Percentiles rank a stretch among this genome's conserved stretches.
Conservation (phyloP, 2,113 vertebrate genomes). For the Aramus guarauna region DNA sequence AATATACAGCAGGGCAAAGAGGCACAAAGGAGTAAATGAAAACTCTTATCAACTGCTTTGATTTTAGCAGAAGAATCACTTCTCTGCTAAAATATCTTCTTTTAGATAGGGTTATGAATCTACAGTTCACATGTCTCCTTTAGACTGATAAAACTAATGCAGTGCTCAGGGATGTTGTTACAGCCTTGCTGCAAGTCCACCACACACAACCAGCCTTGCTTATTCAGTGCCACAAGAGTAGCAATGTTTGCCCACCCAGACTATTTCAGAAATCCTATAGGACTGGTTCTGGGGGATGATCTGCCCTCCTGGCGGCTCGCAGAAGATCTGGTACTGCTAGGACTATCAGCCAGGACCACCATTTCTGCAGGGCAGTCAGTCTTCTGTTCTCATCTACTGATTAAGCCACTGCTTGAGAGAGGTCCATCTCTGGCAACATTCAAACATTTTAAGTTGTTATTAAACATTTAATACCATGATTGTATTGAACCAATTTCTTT, state of each 20-base stretch:
- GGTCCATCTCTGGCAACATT: neutral
- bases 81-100: neutral
- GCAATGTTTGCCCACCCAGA: neutral
- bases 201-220: neutral
- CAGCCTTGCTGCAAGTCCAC: neutral
- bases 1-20: neutral
- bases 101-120: neutral
- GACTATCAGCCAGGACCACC: neutral
- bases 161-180: neutral
- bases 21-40: conserved; percentile 22
- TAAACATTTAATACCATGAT: neutral
- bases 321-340: neutral
- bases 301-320: neutral
- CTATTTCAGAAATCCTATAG: neutral
- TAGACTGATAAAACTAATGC: neutral
- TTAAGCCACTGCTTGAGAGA: neutral
- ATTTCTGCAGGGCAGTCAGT: neutral
- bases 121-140: neutral
- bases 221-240: neutral
- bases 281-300: neutral
- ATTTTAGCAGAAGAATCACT: neutral
- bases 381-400: neutral
- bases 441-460: neutral
- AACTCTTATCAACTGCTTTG: neutral
- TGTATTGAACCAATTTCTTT: neutral